Evolutionary conservation across 2,888 invertebrate species (phyloP), one percentile per base, ranked within the genome.

Genomic region (Amphipyra tragopoginis): DNA sequence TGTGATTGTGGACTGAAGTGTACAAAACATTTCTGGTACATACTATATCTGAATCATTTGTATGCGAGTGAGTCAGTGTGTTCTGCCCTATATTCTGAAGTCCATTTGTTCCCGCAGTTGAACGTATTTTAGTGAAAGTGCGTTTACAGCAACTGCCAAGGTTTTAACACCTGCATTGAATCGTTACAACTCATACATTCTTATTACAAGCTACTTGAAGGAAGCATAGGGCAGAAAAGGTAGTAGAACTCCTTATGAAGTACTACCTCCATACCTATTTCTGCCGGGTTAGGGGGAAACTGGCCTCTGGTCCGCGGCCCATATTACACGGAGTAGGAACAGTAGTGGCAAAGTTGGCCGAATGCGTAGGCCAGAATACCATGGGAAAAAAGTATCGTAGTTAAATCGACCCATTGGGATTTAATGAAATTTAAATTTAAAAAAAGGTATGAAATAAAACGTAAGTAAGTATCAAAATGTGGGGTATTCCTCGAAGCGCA

Each of bases 121-220:
- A 79, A 79, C 81, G 80, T 80, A 80, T 81, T 82, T 75, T 72
- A 90, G 90, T 90, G 91, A 91, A 93, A 93, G 92, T 91, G 76
- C 81, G 79, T 85, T 82, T 66, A 75, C 75, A 79, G 80, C 81
- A 84, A 76, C 80, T 82, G 77, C 82, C 91, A 90, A 91, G 90
- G 90, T 86, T 88, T 85, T 82, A 81, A 81, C 83, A 80, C 82
- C 79, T 83, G 84, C 85, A 83, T 77, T 78, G 15, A 51, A 60
- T 42, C 38, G 71, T 51, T 60, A 60, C 75, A 65, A 60, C 47
- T 57, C 51, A 64, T 63, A 71, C 53, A 64, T 63, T 74, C 49
- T 56, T 50, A 51, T 51, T 39, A 69, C 36, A 54, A 51, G 47
- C 26, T 57, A 26, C 51, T 70, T 51, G 14, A 56, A 68, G 54